Evolutionary conservation across 2,113 vertebrate genomes (phyloP), one percentile per base, ranked within the genome.

Genomic region (Cyrtonyx montezumae): DNA sequence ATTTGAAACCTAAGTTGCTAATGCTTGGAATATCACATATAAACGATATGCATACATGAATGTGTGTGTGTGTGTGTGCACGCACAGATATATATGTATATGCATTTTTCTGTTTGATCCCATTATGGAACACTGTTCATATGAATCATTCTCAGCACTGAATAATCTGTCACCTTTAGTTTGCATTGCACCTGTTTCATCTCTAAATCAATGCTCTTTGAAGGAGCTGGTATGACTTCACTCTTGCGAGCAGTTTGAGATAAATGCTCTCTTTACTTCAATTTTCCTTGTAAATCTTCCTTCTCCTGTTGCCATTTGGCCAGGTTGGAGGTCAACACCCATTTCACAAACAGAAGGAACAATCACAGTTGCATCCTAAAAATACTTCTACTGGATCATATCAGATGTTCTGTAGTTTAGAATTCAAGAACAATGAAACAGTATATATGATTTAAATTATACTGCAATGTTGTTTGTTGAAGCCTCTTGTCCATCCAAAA

Each of bases 111-210:
- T 88, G 51, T 66, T 63, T 76, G 89, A 94, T 69, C 68, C 62
- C 89, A 34, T 67, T 92, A 84, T 9, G 37, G 94, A 88, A 80
- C 56, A 91, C 65, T 86, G 78, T 46, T 91, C 74, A 63, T 46
- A 75, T 0, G 2, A 93, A 94, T 94, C 91, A 89, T 81, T 21
- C 66, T 88, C 85, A 91, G 70, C 30, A n/a, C 22, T 79, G 53
- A 43, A 65, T 84, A 87, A 96, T 86, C 48, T 74, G 92, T 97
- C 96, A 99, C 99, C 99, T 99, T 99, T 67, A 99, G 97, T 97
- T 98, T 99, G 96, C 94, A 98, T 80, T 98, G 98, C 92, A 99
- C 97, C 94, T 99, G 98, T 96, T 98, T 99, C 88, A 98, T 96
- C 97, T 99, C 98, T 76, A 97, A 93, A 97, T 98, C 98, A 95